phyloP scores from a whole-genome alignment of 2,113 vertebrate species.

The Lipophrys pholis region DNA sequence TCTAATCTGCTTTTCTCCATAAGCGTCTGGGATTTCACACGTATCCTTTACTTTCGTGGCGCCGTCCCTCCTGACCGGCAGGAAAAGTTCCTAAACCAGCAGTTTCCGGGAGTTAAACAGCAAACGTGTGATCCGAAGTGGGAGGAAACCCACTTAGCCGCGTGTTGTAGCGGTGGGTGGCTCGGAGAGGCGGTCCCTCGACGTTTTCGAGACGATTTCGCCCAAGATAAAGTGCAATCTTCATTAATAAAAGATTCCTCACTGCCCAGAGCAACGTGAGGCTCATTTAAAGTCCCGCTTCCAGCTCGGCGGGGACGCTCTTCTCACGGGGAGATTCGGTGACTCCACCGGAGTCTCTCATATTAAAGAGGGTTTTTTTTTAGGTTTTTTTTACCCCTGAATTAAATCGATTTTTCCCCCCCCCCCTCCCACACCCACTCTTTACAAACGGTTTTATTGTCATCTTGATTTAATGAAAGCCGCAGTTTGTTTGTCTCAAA shows the following conservation, averaged over 20 bases:
- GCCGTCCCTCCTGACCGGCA: constrained; percentile 44
- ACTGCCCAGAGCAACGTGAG: constrained; percentile 52
- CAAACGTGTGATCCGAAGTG: constrained; percentile 42
- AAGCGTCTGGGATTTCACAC: constrained; percentile 41
- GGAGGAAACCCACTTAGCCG: constrained; percentile 60
- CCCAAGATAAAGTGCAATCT: constrained; percentile 67
- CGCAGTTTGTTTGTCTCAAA: constrained; percentile 22
- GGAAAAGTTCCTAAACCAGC: constrained; percentile 35
- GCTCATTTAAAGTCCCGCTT: constrained; percentile 62
- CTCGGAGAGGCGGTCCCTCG: constrained; percentile 41
- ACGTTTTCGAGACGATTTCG: constrained; percentile 52
- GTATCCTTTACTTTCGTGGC: constrained; percentile 32
- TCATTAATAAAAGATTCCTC: constrained; percentile 78
- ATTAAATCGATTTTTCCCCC: constrained; percentile 3
- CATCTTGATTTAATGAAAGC: constrained; percentile 30
- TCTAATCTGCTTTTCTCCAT: constrained; percentile 48
- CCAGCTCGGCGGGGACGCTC: constrained; percentile 42
- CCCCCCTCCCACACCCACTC: constrained; percentile 8
- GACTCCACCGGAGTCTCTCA: constrained; percentile 16
- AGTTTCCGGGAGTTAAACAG: constrained; percentile 33
- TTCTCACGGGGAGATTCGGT: constrained; percentile 24
- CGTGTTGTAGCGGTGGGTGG: constrained; percentile 52
- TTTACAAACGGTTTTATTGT: constrained; percentile 13
- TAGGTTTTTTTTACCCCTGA: constrained; percentile 28
- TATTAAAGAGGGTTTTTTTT: background rate